These are phyloP conservation scores for Chalcosyrphus nemorum DNA, from an alignment of 2,888 invertebrate genomes.

Conservation along the genomic window DNA sequence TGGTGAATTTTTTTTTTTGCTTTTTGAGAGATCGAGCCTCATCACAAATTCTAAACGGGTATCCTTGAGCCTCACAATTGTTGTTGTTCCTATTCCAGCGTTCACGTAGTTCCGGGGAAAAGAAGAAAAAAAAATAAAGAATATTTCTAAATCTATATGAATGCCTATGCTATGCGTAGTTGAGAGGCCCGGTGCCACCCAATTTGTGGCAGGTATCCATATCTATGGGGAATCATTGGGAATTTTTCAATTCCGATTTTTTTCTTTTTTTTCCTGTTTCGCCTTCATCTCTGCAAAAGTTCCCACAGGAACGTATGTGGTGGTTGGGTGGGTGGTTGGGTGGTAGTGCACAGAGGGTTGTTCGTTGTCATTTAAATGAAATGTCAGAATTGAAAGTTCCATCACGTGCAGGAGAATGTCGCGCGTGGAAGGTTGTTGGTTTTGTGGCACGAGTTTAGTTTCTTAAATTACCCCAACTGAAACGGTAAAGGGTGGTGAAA, in stretches of 20 bases:
- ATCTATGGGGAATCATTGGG: slow-evolving; percentile 56
- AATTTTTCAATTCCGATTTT: slow-evolving; percentile 61
- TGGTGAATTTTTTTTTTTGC: slow-evolving; percentile 15
- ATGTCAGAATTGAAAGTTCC: slow-evolving; percentile 68
- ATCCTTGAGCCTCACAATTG: slow-evolving; percentile 27
- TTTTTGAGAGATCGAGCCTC: slow-evolving; percentile 36
- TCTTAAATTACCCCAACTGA: slow-evolving; percentile 51
- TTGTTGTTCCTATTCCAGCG: slow-evolving; percentile 15
- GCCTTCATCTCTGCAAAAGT: too few relatives aligned
- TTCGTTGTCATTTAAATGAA: slow-evolving; percentile 67
- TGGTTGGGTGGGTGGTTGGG: neutral
- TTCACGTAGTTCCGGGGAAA: slow-evolving; percentile 44
- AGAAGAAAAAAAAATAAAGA: too few relatives aligned
- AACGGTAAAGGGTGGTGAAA: neutral
- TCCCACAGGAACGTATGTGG: slow-evolving; percentile 18
- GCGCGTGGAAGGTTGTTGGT: slow-evolving; percentile 66
- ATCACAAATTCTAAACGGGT: slow-evolving; percentile 62
- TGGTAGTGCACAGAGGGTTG: neutral
- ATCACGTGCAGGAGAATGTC: slow-evolving; percentile 59
- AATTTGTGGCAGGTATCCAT: slow-evolving; percentile 53
- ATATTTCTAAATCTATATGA: slow-evolving; percentile 57
- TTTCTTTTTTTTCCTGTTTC: neutral
- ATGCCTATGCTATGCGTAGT: slow-evolving; percentile 1
- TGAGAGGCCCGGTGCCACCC: slow-evolving; percentile 34
- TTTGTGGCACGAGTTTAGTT: slow-evolving; percentile 35